These are phyloP conservation scores for Lepus europaeus DNA, from an alignment of 2,113 vertebrate genomes.

Conservation along the genomic window DNA sequence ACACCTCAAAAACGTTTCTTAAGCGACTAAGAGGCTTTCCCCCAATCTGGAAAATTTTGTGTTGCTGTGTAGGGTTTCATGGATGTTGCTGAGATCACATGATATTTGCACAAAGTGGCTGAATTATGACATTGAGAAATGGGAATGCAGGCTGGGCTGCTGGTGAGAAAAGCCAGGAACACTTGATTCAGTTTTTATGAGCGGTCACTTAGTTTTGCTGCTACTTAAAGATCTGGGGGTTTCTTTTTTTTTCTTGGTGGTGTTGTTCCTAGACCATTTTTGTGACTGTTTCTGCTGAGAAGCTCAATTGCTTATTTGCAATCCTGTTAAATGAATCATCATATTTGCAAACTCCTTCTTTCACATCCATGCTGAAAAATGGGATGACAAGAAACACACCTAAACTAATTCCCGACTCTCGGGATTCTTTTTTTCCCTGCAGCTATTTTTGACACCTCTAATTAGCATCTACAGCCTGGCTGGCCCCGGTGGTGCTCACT, in stretches of 20 bases:
- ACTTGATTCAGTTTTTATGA: neutral
- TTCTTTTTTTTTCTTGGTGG: too few species aligned
- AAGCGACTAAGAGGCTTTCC: conserved; percentile 47
- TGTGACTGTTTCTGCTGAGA: conserved; percentile 50
- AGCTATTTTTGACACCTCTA: conserved; percentile 81
- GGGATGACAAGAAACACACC: conserved; percentile 71
- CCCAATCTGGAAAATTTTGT: conserved; percentile 73
- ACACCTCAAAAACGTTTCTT: conserved; percentile 61
- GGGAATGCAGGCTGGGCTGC: conserved; percentile 21
- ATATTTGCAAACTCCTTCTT: conserved; percentile 12
- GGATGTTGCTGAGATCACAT: conserved; percentile 52
- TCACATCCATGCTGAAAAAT: conserved; percentile 51
- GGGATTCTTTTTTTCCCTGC: conserved; percentile 64
- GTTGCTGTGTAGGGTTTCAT: conserved; percentile 53
- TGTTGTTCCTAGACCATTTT: neutral
- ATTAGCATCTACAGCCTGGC: conserved; percentile 83
- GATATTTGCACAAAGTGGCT: conserved; percentile 77
- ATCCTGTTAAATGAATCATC: conserved; percentile 55
- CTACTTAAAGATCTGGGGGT: conserved; percentile 13
- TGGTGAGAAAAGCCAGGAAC: conserved; percentile 59
- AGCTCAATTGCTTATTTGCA: conserved; percentile 30
- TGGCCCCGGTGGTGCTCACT: conserved; percentile 68
- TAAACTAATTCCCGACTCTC: conserved; percentile 64
- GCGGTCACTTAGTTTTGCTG: conserved; percentile 50
- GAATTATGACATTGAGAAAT: conserved; percentile 75